Evolutionary conservation across 2,113 vertebrate species (phyloP), one percentile per base, ranked within the genome.

Genomic region (Gallinago undulata): DNA sequence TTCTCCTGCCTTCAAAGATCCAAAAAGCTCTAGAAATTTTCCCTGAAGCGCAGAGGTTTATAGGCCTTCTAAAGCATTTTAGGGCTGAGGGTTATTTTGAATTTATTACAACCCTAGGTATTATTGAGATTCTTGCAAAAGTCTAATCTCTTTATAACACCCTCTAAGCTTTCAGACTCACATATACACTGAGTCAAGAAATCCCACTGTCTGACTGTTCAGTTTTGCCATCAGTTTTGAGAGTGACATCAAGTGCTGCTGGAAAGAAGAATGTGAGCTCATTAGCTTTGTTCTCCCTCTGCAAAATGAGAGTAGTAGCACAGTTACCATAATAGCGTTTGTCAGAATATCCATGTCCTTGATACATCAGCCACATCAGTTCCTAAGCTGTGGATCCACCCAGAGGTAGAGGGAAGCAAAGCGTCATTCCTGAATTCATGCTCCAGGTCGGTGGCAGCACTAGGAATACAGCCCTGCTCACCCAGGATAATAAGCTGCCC

Each of bases 361-460:
- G 0, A 6, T 41, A 8, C 24, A n/a, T n/a, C 45, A 53, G 50
- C 33, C 63, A 11, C 68, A 17, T 35, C 0, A 0, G 39, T 75
- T 84, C 47, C 55, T n/a, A 9, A 75, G 9, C 24, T 84, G 47
- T 87, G 73, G 51, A 55, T 84, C 41, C 84, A 27, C 53, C 28
- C 28, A 51, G 60, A 78, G 39, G 68, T n/a, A 92, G 22, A 45
- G 39, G 33, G 60, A 72, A 66, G 74, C 33, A 8, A 75, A 82
- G 9, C 53, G 48, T 56, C 51, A 6, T 27, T 23, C 19, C 64
- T 60, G 56, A 25, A 53, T 75, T 66, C 28, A 37, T 19, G 35
- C 5, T 37, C 11, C 57, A 57, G 57, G 28, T 73, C 60, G 24
- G 43, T 9, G 31, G 56, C 62, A 91, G 35, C 39, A 2, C 60